phyloP scores from a whole-genome alignment of 1,140 invertebrate genomes.

The Ceratina japonica region DNA sequence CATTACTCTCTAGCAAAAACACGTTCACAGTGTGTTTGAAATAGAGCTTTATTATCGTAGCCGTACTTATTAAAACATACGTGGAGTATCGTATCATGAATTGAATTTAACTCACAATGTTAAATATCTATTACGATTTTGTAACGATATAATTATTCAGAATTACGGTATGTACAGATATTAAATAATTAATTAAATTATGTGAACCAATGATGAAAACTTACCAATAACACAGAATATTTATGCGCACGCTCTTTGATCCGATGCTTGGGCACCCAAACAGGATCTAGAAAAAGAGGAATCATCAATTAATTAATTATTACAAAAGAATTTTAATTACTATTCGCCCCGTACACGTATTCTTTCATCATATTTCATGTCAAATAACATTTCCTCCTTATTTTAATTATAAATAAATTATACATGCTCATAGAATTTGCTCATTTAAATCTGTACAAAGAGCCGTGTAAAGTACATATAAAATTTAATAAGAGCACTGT shows the following conservation, averaged over 20 bases:
- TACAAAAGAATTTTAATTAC: no score
- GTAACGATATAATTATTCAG: no score
- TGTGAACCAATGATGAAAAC: background rate
- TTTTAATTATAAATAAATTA: no score
- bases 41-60: background rate
- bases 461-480: no score
- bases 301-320: background rate
- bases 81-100: background rate
- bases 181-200: no score
- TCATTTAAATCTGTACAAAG: no score
- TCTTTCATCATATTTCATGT: no score
- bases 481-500: no score
- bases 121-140: background rate
- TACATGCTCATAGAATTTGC: no score
- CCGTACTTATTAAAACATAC: conserved; percentile 6
- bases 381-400: no score
- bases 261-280: background rate
- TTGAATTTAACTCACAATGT: background rate
- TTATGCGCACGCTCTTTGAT: background rate
- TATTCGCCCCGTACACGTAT: no score
- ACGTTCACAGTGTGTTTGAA: background rate
- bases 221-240: background rate
- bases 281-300: background rate
- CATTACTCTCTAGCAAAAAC: background rate
- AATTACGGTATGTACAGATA: no score